Evolutionary conservation across 2,888 invertebrate species (phyloP), one percentile per base, ranked within the genome.

Genomic region (Fragum fragum): DNA sequence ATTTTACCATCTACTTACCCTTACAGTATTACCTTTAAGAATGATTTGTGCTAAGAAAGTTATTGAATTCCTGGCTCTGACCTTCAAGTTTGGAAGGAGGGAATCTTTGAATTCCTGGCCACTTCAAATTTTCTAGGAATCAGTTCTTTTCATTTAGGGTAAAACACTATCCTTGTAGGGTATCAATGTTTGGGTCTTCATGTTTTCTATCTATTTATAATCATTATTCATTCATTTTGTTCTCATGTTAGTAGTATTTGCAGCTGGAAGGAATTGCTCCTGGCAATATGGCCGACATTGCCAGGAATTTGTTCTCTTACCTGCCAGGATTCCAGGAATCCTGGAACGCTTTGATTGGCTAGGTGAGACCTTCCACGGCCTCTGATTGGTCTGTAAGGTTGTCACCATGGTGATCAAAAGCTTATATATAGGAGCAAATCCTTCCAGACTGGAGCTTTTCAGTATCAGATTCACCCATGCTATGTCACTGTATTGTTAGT

Each of bases 21-120:
- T 36, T 36, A 36, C 32, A 36, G 32, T 9, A 36, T 36, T 36
- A 36, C 3, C 32, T 36, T 36, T 36, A 36, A 36, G 32, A 36
- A 36, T 9, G 3, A 36, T 36, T 36, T 36, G 32, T 36, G 32
- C 9, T 36, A 6, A 36, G 9, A 3, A 36, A 36, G 32, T 36
- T 36, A 47, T 47, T 47, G 18, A 14, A 47, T 14, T 47, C 47
- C 47, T 47, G 47, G 47, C n/a, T 9, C 2, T 47, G 47, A 47
- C 47, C 47, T 47, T 47, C n/a, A 47, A 47, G 47, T 47, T 14
- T 47, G n/a, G 47, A 47, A 47, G 47, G 47, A 47, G 47, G 47
- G 47, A 47, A 14, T 18, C 18, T 47, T 47, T 47, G 47, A 47
- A 47, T 47, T 47, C 47, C n/a, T 47, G 14, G 3, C 47, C 14